Evolutionary conservation across 2,797 vertebrate species (phyloP).

Genomic region (Etheostoma nigrum): DNA sequence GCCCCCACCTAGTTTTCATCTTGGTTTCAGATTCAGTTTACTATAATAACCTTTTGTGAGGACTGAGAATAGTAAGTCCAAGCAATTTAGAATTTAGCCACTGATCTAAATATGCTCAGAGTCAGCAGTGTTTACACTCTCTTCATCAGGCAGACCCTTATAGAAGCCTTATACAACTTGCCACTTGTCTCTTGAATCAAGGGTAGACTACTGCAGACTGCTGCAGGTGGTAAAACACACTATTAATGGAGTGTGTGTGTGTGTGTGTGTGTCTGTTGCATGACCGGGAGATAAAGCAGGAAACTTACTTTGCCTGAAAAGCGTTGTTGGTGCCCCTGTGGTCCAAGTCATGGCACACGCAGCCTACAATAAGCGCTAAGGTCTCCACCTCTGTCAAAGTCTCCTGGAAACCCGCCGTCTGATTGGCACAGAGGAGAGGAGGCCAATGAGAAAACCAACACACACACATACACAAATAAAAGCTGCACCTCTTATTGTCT

Average conservation of each 20-base stretch:
- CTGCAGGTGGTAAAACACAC: slow-evolving; percentile 64
- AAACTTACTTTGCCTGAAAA: slow-evolving; percentile 98
- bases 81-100: slow-evolving; percentile 26
- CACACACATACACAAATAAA: slow-evolving; percentile 14
- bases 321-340: slow-evolving; percentile 99
- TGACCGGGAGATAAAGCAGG: neutral
- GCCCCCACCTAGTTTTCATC: neutral
- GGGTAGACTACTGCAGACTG: slow-evolving; percentile 52
- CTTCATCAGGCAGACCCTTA: slow-evolving; percentile 66
- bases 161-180: slow-evolving; percentile 70
- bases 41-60: slow-evolving; percentile 14
- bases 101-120: slow-evolving; percentile 48
- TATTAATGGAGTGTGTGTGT: slow-evolving; percentile 35
- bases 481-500: slow-evolving; percentile 12
- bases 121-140: slow-evolving; percentile 58
- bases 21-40: slow-evolving; percentile 6
- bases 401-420: slow-evolving; percentile 98
- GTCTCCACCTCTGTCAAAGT: slow-evolving; percentile 96
- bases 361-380: slow-evolving; percentile 97
- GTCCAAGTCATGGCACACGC: slow-evolving; percentile 98
- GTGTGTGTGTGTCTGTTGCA: slow-evolving; percentile 6
- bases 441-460: slow-evolving; percentile 47
- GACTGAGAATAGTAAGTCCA: slow-evolving; percentile 19
- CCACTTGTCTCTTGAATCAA: slow-evolving; percentile 64
- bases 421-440: slow-evolving; percentile 65